phyloP scores from a whole-genome alignment of 2,888 invertebrate species.

The Lepeophtheirus nordmannii region DNA sequence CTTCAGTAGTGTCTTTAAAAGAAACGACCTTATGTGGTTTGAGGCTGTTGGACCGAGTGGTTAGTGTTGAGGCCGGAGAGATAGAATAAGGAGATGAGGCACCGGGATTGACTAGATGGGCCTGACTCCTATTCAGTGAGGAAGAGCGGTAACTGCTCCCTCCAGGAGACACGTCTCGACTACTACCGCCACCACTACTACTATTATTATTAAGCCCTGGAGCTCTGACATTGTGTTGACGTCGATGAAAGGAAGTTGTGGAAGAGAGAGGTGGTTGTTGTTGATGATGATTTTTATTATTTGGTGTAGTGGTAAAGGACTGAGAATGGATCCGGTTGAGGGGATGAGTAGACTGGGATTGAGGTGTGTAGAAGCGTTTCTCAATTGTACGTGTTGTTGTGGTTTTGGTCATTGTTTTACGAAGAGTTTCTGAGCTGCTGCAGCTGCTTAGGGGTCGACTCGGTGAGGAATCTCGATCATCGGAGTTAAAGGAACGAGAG shows the following conservation, averaged over 20 bases:
- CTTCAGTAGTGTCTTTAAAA: not conserved
- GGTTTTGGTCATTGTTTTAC: not conserved
- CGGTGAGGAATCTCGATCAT: not conserved
- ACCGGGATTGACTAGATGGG: too few relatives aligned
- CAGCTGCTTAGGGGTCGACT: conserved; percentile 6
- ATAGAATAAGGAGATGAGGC: not conserved
- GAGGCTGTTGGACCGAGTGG: not conserved
- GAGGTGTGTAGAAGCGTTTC: not conserved
- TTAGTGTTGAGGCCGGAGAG: not conserved
- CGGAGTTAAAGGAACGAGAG: conserved; percentile 1
- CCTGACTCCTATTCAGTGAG: not conserved
- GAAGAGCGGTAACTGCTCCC: not conserved
- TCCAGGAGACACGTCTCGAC: too few relatives aligned
- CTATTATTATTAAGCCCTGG: too few relatives aligned
- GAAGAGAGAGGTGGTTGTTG: too few relatives aligned
- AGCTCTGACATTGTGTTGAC: too few relatives aligned
- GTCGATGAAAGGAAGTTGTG: too few relatives aligned
- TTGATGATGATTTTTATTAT: not conserved
- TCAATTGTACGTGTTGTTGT: not conserved
- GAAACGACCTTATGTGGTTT: not conserved
- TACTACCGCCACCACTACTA: too few relatives aligned
- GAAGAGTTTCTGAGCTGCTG: not conserved
- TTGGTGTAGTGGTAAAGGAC: not conserved
- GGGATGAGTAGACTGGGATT: not conserved
- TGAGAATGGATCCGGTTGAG: too few relatives aligned